A percentile compares a stretch with the other conserved stretches of the same genome.
These are phyloP conservation scores for Cyanoderma ruficeps DNA, from an alignment of 2,113 vertebrate genomes.

Conservation along the genomic window DNA sequence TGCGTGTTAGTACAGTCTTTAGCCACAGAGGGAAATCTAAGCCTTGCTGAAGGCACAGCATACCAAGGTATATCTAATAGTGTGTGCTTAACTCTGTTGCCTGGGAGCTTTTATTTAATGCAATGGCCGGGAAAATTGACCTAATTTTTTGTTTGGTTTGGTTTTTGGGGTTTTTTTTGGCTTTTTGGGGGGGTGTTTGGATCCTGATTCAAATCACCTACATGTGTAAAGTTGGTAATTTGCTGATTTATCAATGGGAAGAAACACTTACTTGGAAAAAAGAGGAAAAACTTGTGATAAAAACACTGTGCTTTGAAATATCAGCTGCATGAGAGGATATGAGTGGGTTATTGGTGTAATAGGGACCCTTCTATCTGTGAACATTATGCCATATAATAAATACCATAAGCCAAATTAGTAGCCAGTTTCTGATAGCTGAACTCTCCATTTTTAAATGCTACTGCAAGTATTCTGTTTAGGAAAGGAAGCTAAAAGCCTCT, in stretches of 20 bases:
- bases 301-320: constrained; percentile 58
- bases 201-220: constrained; percentile 23
- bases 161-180: background rate
- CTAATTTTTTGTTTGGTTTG: background rate
- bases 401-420: background rate
- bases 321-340: background rate
- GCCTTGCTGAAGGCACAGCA: background rate
- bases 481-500: constrained; percentile 46
- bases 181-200: background rate
- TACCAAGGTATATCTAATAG: constrained; percentile 16
- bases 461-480: constrained; percentile 51
- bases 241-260: constrained; percentile 48
- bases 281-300: constrained; percentile 9
- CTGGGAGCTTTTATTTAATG: constrained; percentile 59
- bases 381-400: background rate
- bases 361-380: background rate
- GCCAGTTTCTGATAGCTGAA: background rate
- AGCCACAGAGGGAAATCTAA: constrained; percentile 44
- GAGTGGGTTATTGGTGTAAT: background rate
- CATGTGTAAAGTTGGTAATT: constrained; percentile 48
- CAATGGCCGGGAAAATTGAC: constrained; percentile 49
- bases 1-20: constrained; percentile 21
- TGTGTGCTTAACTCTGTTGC: constrained; percentile 41
- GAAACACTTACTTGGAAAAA: constrained; percentile 51
- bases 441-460: background rate